A percentile compares a stretch with the other conserved stretches of the same genome.
These are phyloP conservation scores for Epirrhoe alternata DNA, from an alignment of 2,888 invertebrate genomes.

Conservation along the genomic window DNA sequence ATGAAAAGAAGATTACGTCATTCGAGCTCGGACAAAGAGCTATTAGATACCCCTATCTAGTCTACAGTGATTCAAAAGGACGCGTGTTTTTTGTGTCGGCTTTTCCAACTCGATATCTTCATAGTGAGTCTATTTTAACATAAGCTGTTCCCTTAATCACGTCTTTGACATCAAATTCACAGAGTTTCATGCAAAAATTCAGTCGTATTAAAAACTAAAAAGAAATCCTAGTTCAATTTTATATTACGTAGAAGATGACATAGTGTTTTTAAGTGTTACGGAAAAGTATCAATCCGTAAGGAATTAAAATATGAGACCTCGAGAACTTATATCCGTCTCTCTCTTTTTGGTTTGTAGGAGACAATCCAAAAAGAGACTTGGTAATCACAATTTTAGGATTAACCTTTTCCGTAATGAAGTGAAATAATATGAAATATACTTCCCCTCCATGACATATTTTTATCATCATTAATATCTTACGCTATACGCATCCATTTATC, in stretches of 20 bases:
- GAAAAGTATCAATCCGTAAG: no score
- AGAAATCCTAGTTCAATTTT: no score
- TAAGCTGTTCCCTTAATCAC: not conserved
- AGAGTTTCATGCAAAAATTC: not conserved
- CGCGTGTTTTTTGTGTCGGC: not conserved
- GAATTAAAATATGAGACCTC: no score
- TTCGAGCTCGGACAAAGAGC: conserved; percentile 15
- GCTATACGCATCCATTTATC: conserved; percentile 28
- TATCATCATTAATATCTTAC: conserved; percentile 26
- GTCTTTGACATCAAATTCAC: not conserved
- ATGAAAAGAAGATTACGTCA: conserved; percentile 18
- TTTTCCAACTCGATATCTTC: conserved; percentile 9
- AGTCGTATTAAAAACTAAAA: no score
- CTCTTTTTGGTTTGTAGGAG: no score
- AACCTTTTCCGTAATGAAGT: conserved; percentile 4
- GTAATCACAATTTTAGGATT: not conserved
- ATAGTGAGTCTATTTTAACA: not conserved
- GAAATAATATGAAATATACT: not conserved
- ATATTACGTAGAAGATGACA: no score
- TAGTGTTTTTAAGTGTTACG: no score
- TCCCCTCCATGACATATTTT: conserved; percentile 11
- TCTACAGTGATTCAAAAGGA: conserved; percentile 5
- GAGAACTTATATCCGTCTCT: no score
- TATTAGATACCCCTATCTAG: not conserved
- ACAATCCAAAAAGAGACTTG: not conserved